These are phyloP conservation scores for Acronicta alni DNA, from an alignment of 2,888 invertebrate species.

Conservation along the genomic window DNA sequence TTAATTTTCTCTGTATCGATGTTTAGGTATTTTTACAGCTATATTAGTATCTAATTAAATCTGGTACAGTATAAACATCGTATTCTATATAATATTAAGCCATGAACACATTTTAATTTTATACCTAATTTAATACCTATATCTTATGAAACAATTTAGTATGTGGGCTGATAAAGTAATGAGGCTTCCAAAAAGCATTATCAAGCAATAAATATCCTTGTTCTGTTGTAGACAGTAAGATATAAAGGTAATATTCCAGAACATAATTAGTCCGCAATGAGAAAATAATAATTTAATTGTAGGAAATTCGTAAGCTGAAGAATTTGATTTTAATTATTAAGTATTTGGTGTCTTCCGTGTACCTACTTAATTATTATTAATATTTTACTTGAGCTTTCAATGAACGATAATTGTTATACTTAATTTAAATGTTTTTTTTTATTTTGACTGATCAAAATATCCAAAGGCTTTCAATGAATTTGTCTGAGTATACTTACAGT, in stretches of 20 bases:
- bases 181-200: constrained; percentile 6
- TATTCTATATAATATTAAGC: not conserved
- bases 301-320: not conserved
- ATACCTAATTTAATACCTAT: constrained; percentile 1
- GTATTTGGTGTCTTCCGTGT: not conserved
- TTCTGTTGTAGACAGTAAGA: constrained; percentile 2
- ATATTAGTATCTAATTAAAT: not conserved
- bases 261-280: constrained; percentile 7
- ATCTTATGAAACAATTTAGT: constrained; percentile 14
- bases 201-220: constrained; percentile 16
- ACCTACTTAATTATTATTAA: not conserved
- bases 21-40: not conserved
- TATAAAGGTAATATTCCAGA: not conserved
- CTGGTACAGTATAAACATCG: constrained; percentile 3
- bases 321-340: constrained; percentile 1
- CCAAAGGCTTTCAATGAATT: too few relatives aligned
- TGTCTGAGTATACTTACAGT: too few relatives aligned
- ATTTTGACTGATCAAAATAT: too few relatives aligned
- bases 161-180: constrained; percentile 25
- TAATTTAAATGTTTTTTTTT: too few relatives aligned
- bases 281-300: not conserved
- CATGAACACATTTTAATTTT: constrained; percentile 1
- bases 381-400: too few relatives aligned
- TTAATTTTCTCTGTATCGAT: constrained; percentile 2
- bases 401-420: too few relatives aligned